Evolutionary conservation across 2,113 vertebrate species (phyloP), one percentile per base, ranked within the genome.

Genomic region (Perognathus longimembris): DNA sequence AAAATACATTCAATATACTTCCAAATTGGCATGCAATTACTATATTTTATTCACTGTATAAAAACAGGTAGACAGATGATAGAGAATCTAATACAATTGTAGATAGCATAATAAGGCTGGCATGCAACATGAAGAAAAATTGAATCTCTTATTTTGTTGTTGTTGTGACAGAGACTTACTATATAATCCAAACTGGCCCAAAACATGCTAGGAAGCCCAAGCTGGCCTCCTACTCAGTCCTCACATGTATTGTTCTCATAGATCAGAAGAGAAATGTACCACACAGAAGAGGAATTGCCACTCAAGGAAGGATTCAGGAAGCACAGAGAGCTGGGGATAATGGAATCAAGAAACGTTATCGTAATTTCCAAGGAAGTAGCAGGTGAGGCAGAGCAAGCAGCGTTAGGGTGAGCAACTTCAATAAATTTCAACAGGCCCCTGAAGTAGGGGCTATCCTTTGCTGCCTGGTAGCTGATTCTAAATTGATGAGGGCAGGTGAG

Each of bases 261-360:
- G 32, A 70, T 34, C 14, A 34, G 6, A 17, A 24, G 9, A 77
- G 17, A 3, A 11, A 6, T 20, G 4, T 1, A 2, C 7, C 7
- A 12, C 26, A 14, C 0, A 8, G 5, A 15, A 4, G n/a, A 14
- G 10, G 26, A 1, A 45, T 45, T 45, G 45, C 4, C 42, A 66
- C 12, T 66, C 0, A 1, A 21, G 3, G 38, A 70, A 64, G 14
- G 3, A 17, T 0, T 17, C 32, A 42, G 59, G 34, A 77, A 12
- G n/a, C 66, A 54, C 18, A 74, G 3, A 15, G 57, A 24, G 2
- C 9, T 5, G 5, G 20, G 22, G 2, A 86, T 71, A 76, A 67
- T 7, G 9, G 10, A 3, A 24, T 1, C 6, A 34, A 24, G 10
- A 26, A 2, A 0, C 11, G 66, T 36, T 40, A 17, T 1, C 2